Evolutionary conservation across 2,797 vertebrate genomes (phyloP).

Genomic region (Peromyscus nudipes): DNA sequence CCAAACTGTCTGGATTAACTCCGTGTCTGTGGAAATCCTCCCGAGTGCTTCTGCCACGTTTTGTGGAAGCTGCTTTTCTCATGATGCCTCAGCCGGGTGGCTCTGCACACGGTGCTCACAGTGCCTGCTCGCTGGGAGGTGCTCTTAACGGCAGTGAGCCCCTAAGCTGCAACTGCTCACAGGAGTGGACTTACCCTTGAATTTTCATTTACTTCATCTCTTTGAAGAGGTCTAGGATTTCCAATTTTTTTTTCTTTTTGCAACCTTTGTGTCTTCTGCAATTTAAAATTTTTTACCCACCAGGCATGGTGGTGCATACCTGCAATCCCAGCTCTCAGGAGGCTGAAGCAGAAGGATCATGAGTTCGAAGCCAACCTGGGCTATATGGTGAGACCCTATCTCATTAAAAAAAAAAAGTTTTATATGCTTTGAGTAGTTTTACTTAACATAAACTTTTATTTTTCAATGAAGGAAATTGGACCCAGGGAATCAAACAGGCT

Average conservation of each 20-base stretch:
- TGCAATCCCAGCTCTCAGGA: not conserved
- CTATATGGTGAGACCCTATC: not conserved
- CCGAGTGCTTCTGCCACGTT: not conserved
- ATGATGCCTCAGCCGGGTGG: not conserved
- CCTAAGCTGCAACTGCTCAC: not conserved
- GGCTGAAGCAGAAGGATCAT: not conserved
- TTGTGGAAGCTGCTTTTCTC: not conserved
- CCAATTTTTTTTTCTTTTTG: not conserved
- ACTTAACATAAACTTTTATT: not conserved
- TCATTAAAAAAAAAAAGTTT: not conserved
- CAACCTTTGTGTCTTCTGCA: not conserved
- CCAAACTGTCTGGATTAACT: not conserved
- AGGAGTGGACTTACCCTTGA: not conserved
- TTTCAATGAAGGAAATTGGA: not conserved
- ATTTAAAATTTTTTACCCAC: not conserved
- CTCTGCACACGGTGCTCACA: not conserved
- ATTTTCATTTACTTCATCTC: not conserved
- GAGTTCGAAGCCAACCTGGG: not conserved
- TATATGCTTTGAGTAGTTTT: not conserved
- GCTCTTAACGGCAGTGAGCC: not conserved
- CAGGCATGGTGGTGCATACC: not conserved
- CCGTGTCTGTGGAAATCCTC: not conserved
- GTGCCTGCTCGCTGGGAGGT: not conserved
- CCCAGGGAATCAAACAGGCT: not conserved
- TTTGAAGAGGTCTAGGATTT: conserved; percentile 31